Evolutionary conservation across 2,888 invertebrate genomes (phyloP).

Genomic region (Pristionchus exspectatus): DNA sequence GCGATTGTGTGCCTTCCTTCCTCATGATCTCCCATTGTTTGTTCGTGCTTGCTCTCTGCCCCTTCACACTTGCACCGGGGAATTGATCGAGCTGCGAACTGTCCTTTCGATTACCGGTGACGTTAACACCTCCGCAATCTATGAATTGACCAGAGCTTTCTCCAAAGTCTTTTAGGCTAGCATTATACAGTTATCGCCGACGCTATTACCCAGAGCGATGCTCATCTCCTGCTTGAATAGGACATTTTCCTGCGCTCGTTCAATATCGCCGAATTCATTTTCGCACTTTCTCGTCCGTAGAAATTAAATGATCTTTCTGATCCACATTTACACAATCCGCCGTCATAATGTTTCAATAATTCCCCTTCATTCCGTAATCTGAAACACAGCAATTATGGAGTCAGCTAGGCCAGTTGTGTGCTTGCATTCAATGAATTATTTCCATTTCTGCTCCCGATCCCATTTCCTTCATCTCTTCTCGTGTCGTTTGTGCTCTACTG

Average conservation of each 20-base stretch:
- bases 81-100: neutral
- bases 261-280: neutral
- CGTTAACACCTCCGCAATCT: neutral
- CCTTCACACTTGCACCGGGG: neutral
- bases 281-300: neutral
- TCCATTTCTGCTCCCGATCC: constrained; percentile 1
- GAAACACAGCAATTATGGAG: neutral
- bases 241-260: neutral
- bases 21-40: neutral
- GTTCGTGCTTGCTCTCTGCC: neutral
- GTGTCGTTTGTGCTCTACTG: neutral
- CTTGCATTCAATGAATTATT: neutral
- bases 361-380: neutral
- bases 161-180: no score
- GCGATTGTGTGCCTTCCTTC: neutral
- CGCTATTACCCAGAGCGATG: neutral
- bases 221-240: neutral
- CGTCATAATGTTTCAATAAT: no score
- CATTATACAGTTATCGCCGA: neutral
- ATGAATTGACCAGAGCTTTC: no score
- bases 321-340: no score
- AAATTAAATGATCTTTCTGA: neutral
- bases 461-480: neutral
- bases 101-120: neutral
- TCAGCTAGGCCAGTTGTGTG: neutral